Conservation (phyloP, 2,113 vertebrate genomes). For the Ramphastos sulfuratus region DNA sequence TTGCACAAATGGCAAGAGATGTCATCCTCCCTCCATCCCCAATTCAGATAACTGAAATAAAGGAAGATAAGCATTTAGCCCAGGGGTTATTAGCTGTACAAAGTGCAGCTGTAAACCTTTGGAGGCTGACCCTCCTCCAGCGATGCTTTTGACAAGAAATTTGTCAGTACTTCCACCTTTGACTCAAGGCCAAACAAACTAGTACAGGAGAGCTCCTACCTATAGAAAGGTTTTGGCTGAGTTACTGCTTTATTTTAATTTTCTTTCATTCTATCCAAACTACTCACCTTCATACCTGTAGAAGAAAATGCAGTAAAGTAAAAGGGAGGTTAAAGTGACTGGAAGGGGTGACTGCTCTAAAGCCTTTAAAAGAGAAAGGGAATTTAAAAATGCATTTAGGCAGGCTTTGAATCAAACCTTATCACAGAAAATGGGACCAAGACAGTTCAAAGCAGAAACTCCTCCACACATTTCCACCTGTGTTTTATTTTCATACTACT, state of each 20-base stretch:
- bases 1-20: slow-evolving; percentile 41
- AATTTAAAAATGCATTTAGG: slow-evolving; percentile 7
- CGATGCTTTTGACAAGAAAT: not conserved
- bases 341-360: not conserved
- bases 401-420: not conserved
- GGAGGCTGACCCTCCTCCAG: slow-evolving; percentile 6
- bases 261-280: not conserved
- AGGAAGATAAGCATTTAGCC: slow-evolving; percentile 38
- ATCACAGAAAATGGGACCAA: not conserved
- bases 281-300: not conserved
- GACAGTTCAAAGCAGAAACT: not conserved
- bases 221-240: not conserved
- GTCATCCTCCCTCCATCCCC: slow-evolving; percentile 26
- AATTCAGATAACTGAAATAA: slow-evolving; percentile 42
- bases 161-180: slow-evolving; percentile 32
- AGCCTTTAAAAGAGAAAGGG: not conserved
- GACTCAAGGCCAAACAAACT: not conserved
- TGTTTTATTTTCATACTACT: not conserved
- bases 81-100: slow-evolving; percentile 32
- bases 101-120: slow-evolving; percentile 11
- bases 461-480: not conserved
- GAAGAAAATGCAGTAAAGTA: not conserved
- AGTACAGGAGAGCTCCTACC: not conserved
- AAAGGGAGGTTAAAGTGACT: not conserved
- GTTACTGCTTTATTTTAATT: not conserved